Evolutionary conservation across 1,140 invertebrate species (phyloP).

Genomic region (Drosophila prosaltans): DNA sequence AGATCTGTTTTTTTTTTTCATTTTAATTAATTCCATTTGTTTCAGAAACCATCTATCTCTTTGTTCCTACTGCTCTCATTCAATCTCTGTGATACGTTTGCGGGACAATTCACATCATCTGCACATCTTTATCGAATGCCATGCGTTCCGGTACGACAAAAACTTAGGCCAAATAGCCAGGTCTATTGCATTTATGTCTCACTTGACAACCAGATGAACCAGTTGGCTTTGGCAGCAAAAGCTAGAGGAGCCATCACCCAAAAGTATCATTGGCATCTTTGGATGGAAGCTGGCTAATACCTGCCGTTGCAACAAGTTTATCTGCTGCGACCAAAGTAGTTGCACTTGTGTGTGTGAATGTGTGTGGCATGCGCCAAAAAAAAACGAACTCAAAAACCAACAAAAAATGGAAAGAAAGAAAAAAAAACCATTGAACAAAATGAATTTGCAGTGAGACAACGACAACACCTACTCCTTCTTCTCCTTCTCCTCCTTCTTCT

Average conservation of each 20-base stretch:
- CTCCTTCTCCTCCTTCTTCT: neutral
- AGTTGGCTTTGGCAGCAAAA: conserved; percentile 32
- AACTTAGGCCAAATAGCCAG: conserved; percentile 3
- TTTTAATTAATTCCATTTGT: neutral
- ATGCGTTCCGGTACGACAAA: neutral
- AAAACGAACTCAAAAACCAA: neutral
- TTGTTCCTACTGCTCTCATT: too few species aligned
- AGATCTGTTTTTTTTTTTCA: neutral
- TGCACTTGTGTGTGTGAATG: conserved; percentile 9
- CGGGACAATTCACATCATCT: neutral
- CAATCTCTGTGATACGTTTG: too few species aligned
- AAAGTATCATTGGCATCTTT: conserved; percentile 22
- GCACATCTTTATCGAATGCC: conserved; percentile 12
- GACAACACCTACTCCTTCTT: conserved; percentile 1
- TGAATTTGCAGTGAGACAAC: conserved; percentile 15
- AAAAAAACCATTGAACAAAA: conserved; percentile 11
- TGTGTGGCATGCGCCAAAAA: conserved; percentile 20
- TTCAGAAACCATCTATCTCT: neutral
- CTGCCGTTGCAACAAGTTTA: conserved; percentile 40
- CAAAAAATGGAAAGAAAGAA: neutral
- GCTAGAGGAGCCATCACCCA: conserved; percentile 23
- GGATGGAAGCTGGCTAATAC: conserved; percentile 24
- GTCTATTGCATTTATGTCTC: conserved; percentile 25
- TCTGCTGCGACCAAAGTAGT: conserved; percentile 9
- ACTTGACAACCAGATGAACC: conserved; percentile 49